Base-by-base conservation (phyloP, 1,140 invertebrate species). In the Tribolium madens region DNA sequence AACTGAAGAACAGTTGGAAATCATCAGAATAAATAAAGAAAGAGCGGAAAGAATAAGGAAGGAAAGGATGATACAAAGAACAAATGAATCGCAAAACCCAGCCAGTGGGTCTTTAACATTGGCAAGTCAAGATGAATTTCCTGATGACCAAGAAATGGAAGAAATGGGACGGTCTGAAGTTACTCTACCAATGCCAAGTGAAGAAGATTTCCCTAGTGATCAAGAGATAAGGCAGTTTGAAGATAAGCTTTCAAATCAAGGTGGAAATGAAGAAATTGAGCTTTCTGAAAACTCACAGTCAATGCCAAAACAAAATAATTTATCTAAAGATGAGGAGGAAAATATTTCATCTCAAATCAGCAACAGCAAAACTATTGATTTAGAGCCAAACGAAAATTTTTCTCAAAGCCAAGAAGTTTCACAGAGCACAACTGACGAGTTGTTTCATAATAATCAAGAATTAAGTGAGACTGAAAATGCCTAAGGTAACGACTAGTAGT, bases 1-100 rank as follows among this genome's bases (percentile, higher is more conserved):
- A 18, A 83, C 76, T 75, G 81, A 84, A 73, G 85, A 84, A 60
- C 83, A 85, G 76, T 36, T 80, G 15, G 81, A 85, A 75, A 78
- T 74, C 12, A 85, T 86, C 5, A 70, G 76, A 48, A 48, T 79
- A 42, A 85, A 84, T 73, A 83, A 76, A 76, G 81, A 84, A 78
- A 79, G 76, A 46, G 84, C 84, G 4, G 75, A 79, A 75, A 79
- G 75, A 52, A 15, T 84, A 3, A 80, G 83, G 48, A 46, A 77
- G 73, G 81, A 85, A 76, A 82, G 77, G 73, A 75, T 84, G 12
- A 73, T 2, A 21, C 46, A 53, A 14, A 12, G 18, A n/a, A 15
- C 4, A 21, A 52, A 13, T 73, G 70, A 72, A 50, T 12, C 26
- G 6, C 36, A 42, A 42, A 7, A n/a, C n/a, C 2, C 7, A 10